Evolutionary conservation across 2,113 vertebrate species (phyloP).

Genomic region (Neomonachus schauinslandi): DNA sequence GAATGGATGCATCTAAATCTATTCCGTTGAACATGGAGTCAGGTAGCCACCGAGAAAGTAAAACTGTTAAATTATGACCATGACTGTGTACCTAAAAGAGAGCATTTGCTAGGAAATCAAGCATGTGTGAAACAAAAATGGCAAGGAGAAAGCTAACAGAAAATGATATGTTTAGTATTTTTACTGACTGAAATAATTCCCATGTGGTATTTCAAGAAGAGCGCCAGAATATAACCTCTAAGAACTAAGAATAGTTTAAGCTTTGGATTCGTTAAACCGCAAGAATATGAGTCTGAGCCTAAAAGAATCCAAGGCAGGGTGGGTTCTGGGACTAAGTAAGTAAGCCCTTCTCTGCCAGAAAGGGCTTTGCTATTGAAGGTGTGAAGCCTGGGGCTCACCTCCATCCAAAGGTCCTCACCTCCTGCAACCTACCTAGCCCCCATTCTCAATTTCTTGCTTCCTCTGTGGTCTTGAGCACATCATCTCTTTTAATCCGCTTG

Average conservation of each 20-base stretch:
- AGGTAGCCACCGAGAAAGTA: background rate
- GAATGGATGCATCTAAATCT: background rate
- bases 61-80: background rate
- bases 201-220: background rate
- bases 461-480: background rate
- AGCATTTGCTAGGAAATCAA: background rate
- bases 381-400: background rate
- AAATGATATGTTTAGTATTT: background rate
- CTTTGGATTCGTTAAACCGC: background rate
- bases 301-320: background rate
- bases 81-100: background rate
- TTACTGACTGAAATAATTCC: slow-evolving; percentile 23
- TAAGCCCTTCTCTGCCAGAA: background rate
- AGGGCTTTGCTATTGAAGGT: background rate
- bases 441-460: background rate
- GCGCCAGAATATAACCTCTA: background rate
- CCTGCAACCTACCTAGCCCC: background rate
- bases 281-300: background rate
- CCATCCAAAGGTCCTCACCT: no score
- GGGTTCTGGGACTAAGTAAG: background rate
- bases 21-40: background rate
- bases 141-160: background rate
- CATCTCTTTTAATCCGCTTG: background rate
- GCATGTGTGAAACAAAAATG: background rate
- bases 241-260: background rate